A percentile compares a stretch with the other conserved stretches of the same genome.
phyloP scores from a whole-genome alignment of 2,113 vertebrate genomes.

The Notothenia coriiceps region DNA sequence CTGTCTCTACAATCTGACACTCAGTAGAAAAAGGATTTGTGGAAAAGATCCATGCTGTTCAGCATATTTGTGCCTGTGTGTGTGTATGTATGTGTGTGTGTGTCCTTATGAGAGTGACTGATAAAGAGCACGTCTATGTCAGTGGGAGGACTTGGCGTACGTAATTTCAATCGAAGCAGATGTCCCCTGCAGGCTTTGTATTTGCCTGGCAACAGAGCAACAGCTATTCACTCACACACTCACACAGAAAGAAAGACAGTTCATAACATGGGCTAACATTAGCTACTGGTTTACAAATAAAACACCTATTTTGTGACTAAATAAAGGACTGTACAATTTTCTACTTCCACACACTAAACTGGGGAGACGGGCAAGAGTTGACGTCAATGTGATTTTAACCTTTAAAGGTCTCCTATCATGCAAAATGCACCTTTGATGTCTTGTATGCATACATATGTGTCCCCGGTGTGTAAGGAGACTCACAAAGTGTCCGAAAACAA shows the following conservation, averaged over 20 bases:
- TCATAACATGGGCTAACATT: background rate
- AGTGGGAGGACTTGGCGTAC: slow-evolving; percentile 21
- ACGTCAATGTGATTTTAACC: no score
- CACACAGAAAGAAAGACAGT: background rate
- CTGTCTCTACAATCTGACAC: slow-evolving; percentile 69
- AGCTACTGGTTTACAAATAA: background rate
- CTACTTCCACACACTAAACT: no score
- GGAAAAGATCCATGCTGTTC: slow-evolving; percentile 50
- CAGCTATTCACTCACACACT: slow-evolving; percentile 10
- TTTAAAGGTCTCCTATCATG: no score
- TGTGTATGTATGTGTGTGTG: slow-evolving; percentile 17
- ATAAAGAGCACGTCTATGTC: slow-evolving; percentile 23
- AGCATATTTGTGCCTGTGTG: slow-evolving; percentile 28
- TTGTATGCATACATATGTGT: no score
- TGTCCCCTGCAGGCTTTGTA: slow-evolving; percentile 40
- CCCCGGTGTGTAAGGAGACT: no score
- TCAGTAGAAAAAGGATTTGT: slow-evolving; percentile 51
- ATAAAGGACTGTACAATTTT: background rate
- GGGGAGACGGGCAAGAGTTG: no score
- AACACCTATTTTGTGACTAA: background rate
- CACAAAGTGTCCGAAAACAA: no score
- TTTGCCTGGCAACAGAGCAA: slow-evolving; percentile 33
- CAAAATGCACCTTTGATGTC: no score
- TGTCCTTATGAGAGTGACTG: slow-evolving; percentile 2
- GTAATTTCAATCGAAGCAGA: slow-evolving; percentile 32